Evolutionary conservation across 1,140 invertebrate species (phyloP).

Genomic region (Macrobrachium rosenbergii): DNA sequence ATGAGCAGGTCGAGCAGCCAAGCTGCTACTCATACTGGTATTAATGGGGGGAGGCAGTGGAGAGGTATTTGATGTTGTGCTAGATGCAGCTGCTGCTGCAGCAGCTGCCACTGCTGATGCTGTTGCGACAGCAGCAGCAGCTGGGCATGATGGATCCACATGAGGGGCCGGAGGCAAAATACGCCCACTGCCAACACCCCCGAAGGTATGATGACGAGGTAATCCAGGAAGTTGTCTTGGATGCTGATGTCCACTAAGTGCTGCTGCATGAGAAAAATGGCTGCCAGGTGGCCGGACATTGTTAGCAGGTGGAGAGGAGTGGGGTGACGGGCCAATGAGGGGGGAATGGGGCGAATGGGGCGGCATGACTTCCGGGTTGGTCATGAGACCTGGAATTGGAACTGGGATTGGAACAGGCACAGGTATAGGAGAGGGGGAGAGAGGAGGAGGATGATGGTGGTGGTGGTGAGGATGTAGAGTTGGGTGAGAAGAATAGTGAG

Average conservation of each 20-base stretch:
- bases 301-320: conserved; percentile 64
- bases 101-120: no score
- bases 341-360: conserved; percentile 61
- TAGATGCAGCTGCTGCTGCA: no score
- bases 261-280: conserved; percentile 64
- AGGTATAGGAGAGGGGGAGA: no score
- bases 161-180: conserved; percentile 60
- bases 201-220: conserved; percentile 65
- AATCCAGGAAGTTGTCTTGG: conserved; percentile 64
- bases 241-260: conserved; percentile 59
- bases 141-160: conserved; percentile 26
- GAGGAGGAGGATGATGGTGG: conserved; percentile 21
- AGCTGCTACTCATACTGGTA: conserved; percentile 25
- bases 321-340: conserved; percentile 55
- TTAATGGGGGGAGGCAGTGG: neutral
- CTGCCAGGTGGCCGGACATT: conserved; percentile 31
- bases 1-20: conserved; percentile 63
- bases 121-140: no score
- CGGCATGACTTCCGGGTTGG: conserved; percentile 28
- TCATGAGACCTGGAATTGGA: neutral
- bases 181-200: conserved; percentile 63
- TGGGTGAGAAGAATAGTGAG: conserved; percentile 57
- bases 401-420: conserved; percentile 5
- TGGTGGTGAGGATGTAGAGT: conserved; percentile 44
- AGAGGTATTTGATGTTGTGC: conserved; percentile 16